Evolutionary conservation across 2,797 vertebrate species (phyloP), one percentile per base, ranked within the genome.

Genomic region (Gallinago solitaria): DNA sequence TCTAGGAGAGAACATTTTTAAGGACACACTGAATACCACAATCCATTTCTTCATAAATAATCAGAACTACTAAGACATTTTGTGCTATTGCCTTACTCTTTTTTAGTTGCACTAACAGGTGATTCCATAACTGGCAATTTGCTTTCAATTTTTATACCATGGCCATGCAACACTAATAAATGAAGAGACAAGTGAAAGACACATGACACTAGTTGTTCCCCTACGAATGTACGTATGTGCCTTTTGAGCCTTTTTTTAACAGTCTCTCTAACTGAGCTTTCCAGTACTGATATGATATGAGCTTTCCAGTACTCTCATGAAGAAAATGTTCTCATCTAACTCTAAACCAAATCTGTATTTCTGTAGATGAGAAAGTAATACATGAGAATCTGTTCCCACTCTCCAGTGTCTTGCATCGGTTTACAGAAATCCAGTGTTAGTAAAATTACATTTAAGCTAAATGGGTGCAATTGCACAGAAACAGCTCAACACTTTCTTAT

Each of bases 1-100:
- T 97, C 99, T 99, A 97, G 54, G 53, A 86, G 73, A 48, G 64
- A 89, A 87, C 50, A 93, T 83, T 89, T 92, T 89, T 18, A 87
- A 90, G 60, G 65, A 85, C 60, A 73, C 57, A 78, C 4, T 97
- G 30, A 97, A 71, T 86, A 70, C 6, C 32, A 27, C 35, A 33
- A 79, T 43, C 51, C 41, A 27, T 75, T 88, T 90, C 35, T 63
- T 82, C 39, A 21, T 53, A 76, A 88, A 57, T 70, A 79, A 59
- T 56, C 80, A 70, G 30, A 93, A 76, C 21, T 71, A 65, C 41
- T 25, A 56, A 43, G 45, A 64, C 16, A 90, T 90, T 70, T 35
- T 64, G 35, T 78, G 41, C 47, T 65, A 23, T 25, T 67, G 61
- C 35, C 6, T 18, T 83, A 69, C 32, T 86, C 41, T 59, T 77